phyloP scores from a whole-genome alignment of 2,113 vertebrate genomes.

The Grantiella picta region DNA sequence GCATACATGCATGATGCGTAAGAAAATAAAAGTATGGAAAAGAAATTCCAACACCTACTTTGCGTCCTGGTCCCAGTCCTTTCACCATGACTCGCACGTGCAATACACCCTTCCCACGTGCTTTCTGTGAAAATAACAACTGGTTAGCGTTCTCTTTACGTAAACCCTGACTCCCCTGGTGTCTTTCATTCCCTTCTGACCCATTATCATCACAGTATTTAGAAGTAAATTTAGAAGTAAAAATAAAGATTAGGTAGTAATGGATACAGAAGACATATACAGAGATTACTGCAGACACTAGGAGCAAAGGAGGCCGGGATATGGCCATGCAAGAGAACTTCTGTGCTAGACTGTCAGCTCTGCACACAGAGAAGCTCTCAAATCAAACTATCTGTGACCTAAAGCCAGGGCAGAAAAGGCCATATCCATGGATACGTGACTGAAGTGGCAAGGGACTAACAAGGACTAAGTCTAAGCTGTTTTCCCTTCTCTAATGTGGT shows the following conservation, averaged over 20 bases:
- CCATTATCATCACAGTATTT: background rate
- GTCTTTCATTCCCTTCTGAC: background rate
- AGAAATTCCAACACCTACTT: slow-evolving; percentile 72
- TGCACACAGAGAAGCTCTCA: background rate
- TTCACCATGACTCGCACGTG: slow-evolving; percentile 89
- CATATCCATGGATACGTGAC: background rate
- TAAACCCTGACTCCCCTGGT: background rate
- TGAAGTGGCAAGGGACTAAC: background rate
- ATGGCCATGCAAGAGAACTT: background rate
- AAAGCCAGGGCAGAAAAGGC: background rate
- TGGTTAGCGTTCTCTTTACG: background rate
- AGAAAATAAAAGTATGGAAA: background rate
- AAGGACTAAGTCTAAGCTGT: background rate
- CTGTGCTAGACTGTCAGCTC: background rate
- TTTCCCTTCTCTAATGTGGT: background rate
- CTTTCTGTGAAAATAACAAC: slow-evolving; percentile 78
- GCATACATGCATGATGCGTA: background rate
- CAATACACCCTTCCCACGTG: slow-evolving; percentile 79
- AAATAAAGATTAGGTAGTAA: background rate
- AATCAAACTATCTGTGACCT: background rate
- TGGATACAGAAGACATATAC: background rate
- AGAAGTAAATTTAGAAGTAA: too few relatives aligned
- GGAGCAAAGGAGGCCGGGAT: background rate
- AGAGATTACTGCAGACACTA: background rate
- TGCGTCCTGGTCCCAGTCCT: slow-evolving; percentile 90